Conservation (phyloP, 2,113 vertebrate species). For the Tupaia chinensis region DNA sequence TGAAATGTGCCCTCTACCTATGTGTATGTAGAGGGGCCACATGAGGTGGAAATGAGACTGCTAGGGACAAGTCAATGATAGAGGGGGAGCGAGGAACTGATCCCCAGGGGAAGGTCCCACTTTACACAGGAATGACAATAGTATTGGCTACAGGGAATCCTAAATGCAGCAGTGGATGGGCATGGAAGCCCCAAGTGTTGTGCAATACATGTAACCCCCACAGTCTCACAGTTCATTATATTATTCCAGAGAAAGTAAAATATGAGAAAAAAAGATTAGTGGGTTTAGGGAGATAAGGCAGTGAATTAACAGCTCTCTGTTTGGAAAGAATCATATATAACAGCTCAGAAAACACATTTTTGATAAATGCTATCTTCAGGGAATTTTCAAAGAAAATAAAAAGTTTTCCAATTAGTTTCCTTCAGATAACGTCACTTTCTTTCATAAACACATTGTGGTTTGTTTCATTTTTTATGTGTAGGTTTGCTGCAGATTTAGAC, state of each 20-base stretch:
- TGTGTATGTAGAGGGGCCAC: not conserved
- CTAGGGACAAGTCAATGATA: not conserved
- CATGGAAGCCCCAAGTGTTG: not conserved
- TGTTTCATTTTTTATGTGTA: constrained; percentile 67
- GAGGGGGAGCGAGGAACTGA: not conserved
- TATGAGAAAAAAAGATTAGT: constrained; percentile 54
- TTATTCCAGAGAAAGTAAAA: constrained; percentile 53
- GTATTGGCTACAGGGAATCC: not conserved
- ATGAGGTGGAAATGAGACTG: not conserved
- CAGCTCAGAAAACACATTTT: constrained; percentile 46
- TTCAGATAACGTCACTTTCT: constrained; percentile 69
- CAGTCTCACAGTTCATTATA: constrained; percentile 46
- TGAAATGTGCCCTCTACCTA: not conserved
- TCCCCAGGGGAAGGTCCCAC: not conserved
- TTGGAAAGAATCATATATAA: constrained; percentile 59
- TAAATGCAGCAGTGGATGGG: not conserved
- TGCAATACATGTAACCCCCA: not conserved
- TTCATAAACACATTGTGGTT: constrained; percentile 48
- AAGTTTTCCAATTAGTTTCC: constrained; percentile 76
- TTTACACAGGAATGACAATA: not conserved
- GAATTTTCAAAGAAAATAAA: constrained; percentile 67
- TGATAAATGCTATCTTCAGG: constrained; percentile 67
- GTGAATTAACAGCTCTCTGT: constrained; percentile 64
- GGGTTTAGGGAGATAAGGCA: constrained; percentile 59
- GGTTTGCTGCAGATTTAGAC: constrained; percentile 60